A percentile compares a stretch with the other conserved stretches of the same genome.
These are phyloP conservation scores for Falco biarmicus DNA, from an alignment of 2,797 vertebrate species.

Conservation along the genomic window DNA sequence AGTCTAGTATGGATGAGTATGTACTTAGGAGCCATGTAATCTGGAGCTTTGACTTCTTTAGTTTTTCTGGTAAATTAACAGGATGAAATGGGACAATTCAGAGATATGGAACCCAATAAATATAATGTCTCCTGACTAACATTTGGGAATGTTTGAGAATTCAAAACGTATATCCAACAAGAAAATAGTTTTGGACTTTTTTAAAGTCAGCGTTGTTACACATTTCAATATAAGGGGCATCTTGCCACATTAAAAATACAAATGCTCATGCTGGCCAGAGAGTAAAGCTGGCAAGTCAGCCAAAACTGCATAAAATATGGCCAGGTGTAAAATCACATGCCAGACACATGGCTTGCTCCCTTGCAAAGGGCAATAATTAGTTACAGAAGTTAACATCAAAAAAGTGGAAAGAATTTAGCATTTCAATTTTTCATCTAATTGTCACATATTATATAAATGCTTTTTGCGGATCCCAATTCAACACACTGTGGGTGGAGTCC, in stretches of 20 bases:
- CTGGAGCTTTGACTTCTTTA: background rate
- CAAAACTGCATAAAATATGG: background rate
- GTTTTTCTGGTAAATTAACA: background rate
- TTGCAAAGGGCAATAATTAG: slow-evolving; percentile 9
- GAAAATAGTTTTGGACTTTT: background rate
- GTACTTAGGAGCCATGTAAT: background rate
- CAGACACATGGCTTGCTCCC: background rate
- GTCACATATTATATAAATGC: slow-evolving; percentile 15
- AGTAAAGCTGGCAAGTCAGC: background rate
- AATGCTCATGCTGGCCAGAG: background rate
- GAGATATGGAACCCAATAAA: background rate
- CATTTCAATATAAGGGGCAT: background rate
- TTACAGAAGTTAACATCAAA: slow-evolving; percentile 39
- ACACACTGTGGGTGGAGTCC: slow-evolving; percentile 30
- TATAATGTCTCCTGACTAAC: background rate
- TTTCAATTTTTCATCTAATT: slow-evolving; percentile 48
- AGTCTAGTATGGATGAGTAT: background rate
- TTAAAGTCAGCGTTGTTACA: background rate
- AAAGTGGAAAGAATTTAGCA: slow-evolving; percentile 30
- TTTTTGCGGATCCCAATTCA: slow-evolving; percentile 49
- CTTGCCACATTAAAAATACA: slow-evolving; percentile 5
- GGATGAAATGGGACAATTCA: background rate
- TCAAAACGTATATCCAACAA: background rate
- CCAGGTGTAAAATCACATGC: background rate
- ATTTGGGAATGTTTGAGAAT: background rate